These are phyloP conservation scores for Dromococcyx pavoninus DNA, from an alignment of 2,797 vertebrate genomes.

Conservation along the genomic window DNA sequence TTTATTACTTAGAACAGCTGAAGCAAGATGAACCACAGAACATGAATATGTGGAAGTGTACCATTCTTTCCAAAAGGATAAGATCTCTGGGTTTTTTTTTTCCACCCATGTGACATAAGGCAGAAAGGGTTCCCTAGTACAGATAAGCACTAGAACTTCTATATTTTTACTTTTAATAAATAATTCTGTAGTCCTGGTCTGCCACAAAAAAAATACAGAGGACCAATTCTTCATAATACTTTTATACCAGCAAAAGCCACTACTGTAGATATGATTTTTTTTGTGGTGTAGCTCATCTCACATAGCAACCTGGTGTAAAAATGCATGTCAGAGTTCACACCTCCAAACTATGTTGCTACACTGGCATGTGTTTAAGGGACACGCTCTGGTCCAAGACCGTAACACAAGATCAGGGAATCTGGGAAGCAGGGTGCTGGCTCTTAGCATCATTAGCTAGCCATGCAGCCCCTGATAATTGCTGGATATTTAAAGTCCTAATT, in stretches of 20 bases:
- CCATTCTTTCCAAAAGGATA: background rate
- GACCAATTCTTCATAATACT: background rate
- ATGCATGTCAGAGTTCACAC: background rate
- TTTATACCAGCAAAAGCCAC: background rate
- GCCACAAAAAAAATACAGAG: background rate
- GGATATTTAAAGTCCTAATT: background rate
- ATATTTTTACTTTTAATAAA: background rate
- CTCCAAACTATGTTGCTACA: background rate
- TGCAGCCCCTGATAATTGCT: background rate
- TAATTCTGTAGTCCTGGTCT: background rate
- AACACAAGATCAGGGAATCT: background rate
- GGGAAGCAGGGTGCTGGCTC: background rate
- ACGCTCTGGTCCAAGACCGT: background rate
- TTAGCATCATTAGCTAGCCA: background rate
- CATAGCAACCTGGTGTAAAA: background rate
- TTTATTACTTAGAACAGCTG: background rate
- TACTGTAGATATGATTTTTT: background rate
- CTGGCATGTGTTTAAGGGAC: background rate
- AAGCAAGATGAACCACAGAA: background rate
- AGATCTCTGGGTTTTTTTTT: background rate
- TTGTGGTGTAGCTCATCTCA: background rate
- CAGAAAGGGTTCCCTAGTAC: background rate
- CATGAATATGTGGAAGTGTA: background rate
- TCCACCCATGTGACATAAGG: background rate
- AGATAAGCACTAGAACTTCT: background rate